Percentiles rank a stretch among this genome's conserved stretches.
These are phyloP conservation scores for Globia sparganii DNA, from an alignment of 2,888 invertebrate species.

Conservation along the genomic window DNA sequence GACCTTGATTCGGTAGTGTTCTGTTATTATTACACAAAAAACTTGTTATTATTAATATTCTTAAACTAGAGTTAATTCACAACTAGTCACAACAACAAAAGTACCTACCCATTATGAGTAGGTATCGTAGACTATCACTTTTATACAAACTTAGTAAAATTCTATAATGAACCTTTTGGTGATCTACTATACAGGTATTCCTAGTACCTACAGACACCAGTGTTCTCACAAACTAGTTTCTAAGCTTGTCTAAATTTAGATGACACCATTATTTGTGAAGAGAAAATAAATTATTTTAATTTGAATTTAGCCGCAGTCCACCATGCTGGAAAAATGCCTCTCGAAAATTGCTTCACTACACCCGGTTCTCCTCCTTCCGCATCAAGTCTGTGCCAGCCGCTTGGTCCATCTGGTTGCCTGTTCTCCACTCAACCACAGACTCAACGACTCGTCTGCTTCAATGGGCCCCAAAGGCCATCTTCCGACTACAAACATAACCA, in stretches of 20 bases:
- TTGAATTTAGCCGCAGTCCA: neutral
- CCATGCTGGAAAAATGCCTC: neutral
- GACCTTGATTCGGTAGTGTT: conserved; percentile 39
- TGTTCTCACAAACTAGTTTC: too few species aligned
- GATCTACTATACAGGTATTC: too few species aligned
- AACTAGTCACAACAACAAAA: too few species aligned
- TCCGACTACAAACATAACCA: neutral
- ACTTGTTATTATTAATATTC: neutral
- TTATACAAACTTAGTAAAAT: neutral
- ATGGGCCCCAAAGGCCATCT: neutral
- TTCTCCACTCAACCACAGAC: neutral
- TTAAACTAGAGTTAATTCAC: too few species aligned
- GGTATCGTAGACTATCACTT: too few species aligned
- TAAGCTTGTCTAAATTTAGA: too few species aligned
- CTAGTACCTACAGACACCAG: too few species aligned
- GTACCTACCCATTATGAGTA: too few species aligned
- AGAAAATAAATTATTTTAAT: too few species aligned
- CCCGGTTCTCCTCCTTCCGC: neutral
- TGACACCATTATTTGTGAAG: too few species aligned
- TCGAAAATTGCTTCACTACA: neutral
- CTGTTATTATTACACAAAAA: conserved; percentile 9
- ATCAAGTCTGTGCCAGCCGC: neutral
- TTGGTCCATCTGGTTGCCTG: neutral
- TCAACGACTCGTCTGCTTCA: neutral
- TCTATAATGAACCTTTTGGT: neutral